A percentile compares a stretch with the other conserved stretches of the same genome.
Conservation (phyloP, 2,113 vertebrate species). For the Myotis lucifugus region DNA sequence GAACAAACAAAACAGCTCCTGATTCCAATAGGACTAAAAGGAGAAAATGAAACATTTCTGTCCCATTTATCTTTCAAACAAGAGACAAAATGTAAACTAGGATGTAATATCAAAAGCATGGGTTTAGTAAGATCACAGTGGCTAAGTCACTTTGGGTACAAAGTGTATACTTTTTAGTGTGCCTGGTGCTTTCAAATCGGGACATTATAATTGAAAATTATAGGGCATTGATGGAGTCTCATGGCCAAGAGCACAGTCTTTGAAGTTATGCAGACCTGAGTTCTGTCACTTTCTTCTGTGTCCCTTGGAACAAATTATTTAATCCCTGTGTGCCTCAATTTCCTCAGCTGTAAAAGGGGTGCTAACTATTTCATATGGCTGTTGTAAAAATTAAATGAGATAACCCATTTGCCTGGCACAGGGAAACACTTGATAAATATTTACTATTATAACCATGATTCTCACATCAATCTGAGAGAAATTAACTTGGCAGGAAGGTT, state of each 20-base stretch:
- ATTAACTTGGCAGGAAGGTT: conserved; percentile 16
- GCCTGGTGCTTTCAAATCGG: conserved; percentile 47
- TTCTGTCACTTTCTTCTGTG: conserved; percentile 39
- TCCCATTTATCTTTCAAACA: conserved; percentile 56
- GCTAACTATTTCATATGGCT: not conserved
- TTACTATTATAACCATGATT: not conserved
- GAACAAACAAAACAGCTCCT: conserved; percentile 28
- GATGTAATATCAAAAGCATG: conserved; percentile 28
- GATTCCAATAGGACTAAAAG: conserved; percentile 13
- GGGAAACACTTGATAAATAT: conserved; percentile 39
- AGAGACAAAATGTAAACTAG: conserved; percentile 51
- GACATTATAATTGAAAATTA: conserved; percentile 69
- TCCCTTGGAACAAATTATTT: conserved; percentile 18
- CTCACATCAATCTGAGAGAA: conserved; percentile 37
- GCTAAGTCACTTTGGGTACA: conserved; percentile 49
- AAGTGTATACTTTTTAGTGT: conserved; percentile 56
- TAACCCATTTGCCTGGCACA: not conserved
- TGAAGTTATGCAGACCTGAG: conserved; percentile 46
- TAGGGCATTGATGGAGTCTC: conserved; percentile 31
- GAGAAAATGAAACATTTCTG: conserved; percentile 40
- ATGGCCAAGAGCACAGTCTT: conserved; percentile 12
- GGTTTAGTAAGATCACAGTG: conserved; percentile 14
- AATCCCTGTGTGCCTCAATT: conserved; percentile 46
- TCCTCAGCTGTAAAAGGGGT: conserved; percentile 31
- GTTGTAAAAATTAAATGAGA: conserved; percentile 8